phyloP scores from a whole-genome alignment of 2,113 vertebrate species.

The Calidris pygmaea region DNA sequence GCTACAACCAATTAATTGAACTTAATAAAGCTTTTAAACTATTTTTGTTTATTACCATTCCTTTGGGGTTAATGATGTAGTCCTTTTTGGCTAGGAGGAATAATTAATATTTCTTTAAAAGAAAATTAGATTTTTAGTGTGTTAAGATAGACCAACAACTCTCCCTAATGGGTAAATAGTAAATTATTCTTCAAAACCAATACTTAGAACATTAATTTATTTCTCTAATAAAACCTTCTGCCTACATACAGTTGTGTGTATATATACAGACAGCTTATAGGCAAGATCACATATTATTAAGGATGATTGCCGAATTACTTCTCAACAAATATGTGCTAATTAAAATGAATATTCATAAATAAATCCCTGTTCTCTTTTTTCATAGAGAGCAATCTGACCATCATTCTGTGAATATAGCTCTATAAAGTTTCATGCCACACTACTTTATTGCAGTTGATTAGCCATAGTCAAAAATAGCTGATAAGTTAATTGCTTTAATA shows the following conservation, averaged over 20 bases:
- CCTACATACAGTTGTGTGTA: not conserved
- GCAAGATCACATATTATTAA: not conserved
- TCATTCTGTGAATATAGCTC: not conserved
- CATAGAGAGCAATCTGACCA: not conserved
- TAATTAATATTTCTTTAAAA: constrained; percentile 53
- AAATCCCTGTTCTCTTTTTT: not conserved
- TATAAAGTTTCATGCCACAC: not conserved
- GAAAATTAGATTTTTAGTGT: constrained; percentile 61
- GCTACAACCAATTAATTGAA: constrained; percentile 72
- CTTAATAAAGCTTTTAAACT: constrained; percentile 73
- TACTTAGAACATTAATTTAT: constrained; percentile 17
- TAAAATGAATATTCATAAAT: constrained; percentile 32
- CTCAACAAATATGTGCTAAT: constrained; percentile 41
- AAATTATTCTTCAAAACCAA: constrained; percentile 56
- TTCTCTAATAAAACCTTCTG: constrained; percentile 18
- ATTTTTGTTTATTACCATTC: constrained; percentile 73
- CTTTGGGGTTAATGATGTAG: constrained; percentile 64
- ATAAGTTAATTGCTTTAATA: constrained; percentile 18
- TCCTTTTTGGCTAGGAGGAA: constrained; percentile 48
- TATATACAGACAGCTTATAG: not conserved
- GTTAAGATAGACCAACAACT: constrained; percentile 50
- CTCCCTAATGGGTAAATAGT: constrained; percentile 41
- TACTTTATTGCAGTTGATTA: not conserved
- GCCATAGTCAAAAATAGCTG: not conserved
- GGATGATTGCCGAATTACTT: not conserved